These are phyloP conservation scores for Propithecus coquereli DNA, from an alignment of 2,113 vertebrate species.

Conservation along the genomic window DNA sequence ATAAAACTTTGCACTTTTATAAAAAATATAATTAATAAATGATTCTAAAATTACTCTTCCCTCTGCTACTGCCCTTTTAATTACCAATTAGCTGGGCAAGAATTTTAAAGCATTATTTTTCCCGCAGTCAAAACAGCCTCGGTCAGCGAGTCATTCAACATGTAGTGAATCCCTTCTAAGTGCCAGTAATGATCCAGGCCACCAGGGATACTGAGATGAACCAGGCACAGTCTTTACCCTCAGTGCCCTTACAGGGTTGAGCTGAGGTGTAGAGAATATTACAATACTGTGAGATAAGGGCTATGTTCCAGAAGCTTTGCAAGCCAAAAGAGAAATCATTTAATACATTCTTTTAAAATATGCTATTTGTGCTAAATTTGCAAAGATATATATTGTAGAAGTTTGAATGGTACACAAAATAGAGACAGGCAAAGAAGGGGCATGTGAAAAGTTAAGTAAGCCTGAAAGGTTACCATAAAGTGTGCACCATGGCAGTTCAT, in stretches of 20 bases:
- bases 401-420: neutral
- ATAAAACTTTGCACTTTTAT: neutral
- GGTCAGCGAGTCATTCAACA: neutral
- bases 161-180: neutral
- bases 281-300: neutral
- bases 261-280: neutral
- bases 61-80: neutral
- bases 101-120: conserved; percentile 35
- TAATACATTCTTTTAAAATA: neutral
- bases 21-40: conserved; percentile 5
- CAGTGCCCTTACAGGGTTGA: neutral
- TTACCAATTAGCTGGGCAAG: neutral
- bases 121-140: neutral
- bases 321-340: neutral
- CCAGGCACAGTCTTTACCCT: neutral
- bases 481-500: neutral
- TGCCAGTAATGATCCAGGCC: neutral
- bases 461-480: neutral
- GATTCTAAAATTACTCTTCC: conserved; percentile 2
- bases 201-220: neutral
- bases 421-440: neutral
- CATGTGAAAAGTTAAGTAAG: conserved; percentile 4
- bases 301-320: neutral
- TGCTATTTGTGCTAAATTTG: neutral
- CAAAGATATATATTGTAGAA: neutral